These are phyloP conservation scores for Himalopsyche tibetana DNA, from an alignment of 2,888 invertebrate species.

Conservation along the genomic window DNA sequence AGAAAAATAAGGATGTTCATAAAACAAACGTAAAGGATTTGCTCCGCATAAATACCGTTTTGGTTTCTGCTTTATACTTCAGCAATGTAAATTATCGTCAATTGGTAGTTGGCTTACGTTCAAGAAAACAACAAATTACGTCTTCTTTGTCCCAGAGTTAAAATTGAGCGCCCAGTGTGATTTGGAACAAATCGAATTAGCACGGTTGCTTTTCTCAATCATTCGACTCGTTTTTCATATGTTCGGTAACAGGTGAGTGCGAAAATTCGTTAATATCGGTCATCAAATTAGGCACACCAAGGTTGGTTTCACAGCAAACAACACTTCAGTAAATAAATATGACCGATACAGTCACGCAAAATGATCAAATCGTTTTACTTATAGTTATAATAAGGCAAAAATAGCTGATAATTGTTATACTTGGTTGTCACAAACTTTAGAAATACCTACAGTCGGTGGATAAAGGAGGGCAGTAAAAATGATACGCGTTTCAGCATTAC, in stretches of 20 bases:
- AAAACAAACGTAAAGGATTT: background rate
- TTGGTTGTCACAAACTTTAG: too few species aligned
- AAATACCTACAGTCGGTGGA: too few species aligned
- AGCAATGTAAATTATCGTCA: background rate
- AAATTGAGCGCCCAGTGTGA: background rate
- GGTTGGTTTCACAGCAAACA: background rate
- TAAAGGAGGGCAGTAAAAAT: too few species aligned
- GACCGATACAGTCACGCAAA: too few species aligned
- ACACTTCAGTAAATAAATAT: too few species aligned
- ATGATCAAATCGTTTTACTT: too few species aligned
- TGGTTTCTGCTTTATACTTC: background rate
- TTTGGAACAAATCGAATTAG: background rate
- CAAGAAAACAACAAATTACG: background rate
- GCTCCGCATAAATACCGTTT: background rate
- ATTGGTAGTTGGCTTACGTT: background rate
- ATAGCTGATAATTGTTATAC: too few species aligned
- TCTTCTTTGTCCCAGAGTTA: background rate
- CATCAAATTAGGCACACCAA: constrained; percentile 2
- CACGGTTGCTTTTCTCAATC: background rate
- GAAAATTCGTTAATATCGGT: constrained; percentile 1
- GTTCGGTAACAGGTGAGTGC: background rate
- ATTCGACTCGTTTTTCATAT: background rate
- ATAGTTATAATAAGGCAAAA: too few species aligned
- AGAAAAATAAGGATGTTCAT: background rate
- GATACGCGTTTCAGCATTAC: too few species aligned